Conservation (phyloP, 2,888 invertebrate genomes). For the Lepidocyrtinus sp. region DNA sequence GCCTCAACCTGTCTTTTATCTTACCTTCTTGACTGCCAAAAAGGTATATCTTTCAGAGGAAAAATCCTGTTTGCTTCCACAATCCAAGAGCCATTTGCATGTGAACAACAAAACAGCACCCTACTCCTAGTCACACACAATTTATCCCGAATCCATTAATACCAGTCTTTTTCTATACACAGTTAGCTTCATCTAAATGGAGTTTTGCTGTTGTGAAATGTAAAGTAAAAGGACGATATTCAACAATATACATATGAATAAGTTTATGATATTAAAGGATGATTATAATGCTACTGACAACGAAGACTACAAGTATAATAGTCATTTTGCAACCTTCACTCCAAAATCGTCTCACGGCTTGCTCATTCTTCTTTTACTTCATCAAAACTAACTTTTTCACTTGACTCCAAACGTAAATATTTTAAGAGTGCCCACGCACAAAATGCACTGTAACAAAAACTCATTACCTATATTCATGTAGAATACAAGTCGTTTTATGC, state of each 20-base stretch:
- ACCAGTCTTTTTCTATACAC: not conserved
- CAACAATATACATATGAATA: not conserved
- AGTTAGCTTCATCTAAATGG: not conserved
- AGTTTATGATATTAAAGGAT: not conserved
- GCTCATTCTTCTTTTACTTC: not conserved
- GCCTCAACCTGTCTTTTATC: not conserved
- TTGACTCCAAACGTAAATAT: not conserved
- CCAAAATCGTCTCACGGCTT: not conserved
- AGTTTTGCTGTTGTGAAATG: not conserved
- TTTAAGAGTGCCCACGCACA: slow-evolving; percentile 9
- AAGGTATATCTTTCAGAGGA: not conserved
- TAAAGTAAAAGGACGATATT: slow-evolving; percentile 3
- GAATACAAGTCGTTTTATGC: slow-evolving; percentile 7
- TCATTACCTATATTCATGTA: not conserved
- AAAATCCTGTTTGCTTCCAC: not conserved
- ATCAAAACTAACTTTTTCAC: not conserved
- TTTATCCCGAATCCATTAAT: slow-evolving; percentile 1
- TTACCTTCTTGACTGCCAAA: slow-evolving; percentile 26
- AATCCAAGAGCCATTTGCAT: not conserved
- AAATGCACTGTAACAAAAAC: not conserved
- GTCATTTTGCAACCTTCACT: slow-evolving; percentile 3
- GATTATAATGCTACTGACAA: not conserved
- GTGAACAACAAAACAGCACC: not conserved
- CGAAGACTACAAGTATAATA: slow-evolving; percentile 15
- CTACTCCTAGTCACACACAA: not conserved